phyloP scores from a whole-genome alignment of 1,140 invertebrate species.

The Ceratina australensis region DNA sequence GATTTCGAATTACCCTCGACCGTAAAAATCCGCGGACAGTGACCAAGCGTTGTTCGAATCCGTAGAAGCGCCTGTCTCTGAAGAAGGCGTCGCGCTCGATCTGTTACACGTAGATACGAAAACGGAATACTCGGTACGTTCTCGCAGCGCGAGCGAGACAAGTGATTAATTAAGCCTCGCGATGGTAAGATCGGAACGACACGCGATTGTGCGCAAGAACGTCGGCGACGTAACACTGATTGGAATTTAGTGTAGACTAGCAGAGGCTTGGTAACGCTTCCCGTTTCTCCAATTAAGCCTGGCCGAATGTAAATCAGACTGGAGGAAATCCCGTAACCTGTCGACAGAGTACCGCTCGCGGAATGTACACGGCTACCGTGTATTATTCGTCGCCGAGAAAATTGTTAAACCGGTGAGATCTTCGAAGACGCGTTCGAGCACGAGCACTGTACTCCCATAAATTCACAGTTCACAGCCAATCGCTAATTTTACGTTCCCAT shows the following conservation, averaged over 20 bases:
- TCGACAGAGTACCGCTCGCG: constrained; percentile 33
- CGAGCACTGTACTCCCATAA: not conserved
- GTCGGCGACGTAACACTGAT: constrained; percentile 26
- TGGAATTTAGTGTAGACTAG: constrained; percentile 46
- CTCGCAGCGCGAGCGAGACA: not conserved
- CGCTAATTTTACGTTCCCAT: not conserved
- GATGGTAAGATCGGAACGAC: not conserved
- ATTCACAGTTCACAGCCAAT: not conserved
- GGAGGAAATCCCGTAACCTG: constrained; percentile 29
- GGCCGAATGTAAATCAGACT: constrained; percentile 45
- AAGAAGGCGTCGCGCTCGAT: not conserved
- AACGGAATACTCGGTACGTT: constrained; percentile 16
- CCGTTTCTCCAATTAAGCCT: constrained; percentile 49
- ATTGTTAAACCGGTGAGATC: constrained; percentile 40
- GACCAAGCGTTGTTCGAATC: not conserved
- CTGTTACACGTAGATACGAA: not conserved
- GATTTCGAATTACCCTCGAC: not conserved
- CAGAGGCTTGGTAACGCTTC: constrained; percentile 19
- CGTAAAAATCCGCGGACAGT: not conserved
- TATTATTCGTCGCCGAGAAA: constrained; percentile 29
- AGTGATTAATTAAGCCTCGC: too few species aligned
- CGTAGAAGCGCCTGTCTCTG: too few species aligned
- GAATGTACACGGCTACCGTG: constrained; percentile 25
- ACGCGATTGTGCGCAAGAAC: constrained; percentile 16
- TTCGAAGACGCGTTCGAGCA: too few species aligned